A percentile compares a stretch with the other conserved stretches of the same genome.
phyloP scores from a whole-genome alignment of 2,888 invertebrate species.

The Mantis religiosa region DNA sequence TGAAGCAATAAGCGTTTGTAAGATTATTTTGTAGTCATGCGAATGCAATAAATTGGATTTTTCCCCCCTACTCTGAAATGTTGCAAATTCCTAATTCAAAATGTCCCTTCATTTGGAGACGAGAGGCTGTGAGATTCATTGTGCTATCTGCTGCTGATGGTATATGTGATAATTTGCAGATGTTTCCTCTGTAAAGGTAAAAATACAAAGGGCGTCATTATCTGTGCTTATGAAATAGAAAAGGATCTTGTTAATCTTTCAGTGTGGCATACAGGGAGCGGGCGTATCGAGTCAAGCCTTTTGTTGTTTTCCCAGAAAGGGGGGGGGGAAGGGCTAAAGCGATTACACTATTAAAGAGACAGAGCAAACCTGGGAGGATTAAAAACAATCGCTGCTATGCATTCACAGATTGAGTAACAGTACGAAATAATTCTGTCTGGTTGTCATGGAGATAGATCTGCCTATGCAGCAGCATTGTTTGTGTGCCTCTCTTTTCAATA shows the following conservation, averaged over 20 bases:
- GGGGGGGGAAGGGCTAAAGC: not conserved
- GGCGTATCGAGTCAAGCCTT: not conserved
- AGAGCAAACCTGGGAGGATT: not conserved
- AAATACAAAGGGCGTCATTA: not conserved
- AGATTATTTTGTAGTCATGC: no score
- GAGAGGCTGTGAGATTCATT: no score
- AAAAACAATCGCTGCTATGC: not conserved
- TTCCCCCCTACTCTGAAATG: no score
- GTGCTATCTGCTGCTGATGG: no score
- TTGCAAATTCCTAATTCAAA: no score
- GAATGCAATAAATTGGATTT: no score
- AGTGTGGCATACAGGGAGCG: not conserved
- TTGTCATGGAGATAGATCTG: not conserved
- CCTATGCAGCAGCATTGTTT: no score
- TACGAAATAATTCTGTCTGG: not conserved
- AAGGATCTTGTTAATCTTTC: not conserved
- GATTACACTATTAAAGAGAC: not conserved
- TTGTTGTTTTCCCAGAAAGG: not conserved
- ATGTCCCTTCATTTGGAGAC: no score
- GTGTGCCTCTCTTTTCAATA: no score
- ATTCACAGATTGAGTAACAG: not conserved
- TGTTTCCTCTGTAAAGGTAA: no score
- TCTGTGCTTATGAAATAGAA: not conserved
- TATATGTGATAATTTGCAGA: no score
- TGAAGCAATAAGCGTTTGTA: no score